Conservation (phyloP, 1,140 invertebrate species). For the Leptinotarsa texana region DNA sequence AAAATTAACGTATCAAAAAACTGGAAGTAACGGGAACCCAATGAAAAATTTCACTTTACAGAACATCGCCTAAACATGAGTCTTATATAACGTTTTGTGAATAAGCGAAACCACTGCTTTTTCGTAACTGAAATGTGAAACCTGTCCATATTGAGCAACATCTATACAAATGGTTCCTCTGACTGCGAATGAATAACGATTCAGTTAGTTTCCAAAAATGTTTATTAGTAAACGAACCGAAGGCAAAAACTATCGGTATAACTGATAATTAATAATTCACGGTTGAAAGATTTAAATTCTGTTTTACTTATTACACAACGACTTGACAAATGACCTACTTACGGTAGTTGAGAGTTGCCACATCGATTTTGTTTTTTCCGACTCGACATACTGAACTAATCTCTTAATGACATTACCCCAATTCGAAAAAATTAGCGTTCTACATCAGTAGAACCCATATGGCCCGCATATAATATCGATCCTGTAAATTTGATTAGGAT, state of each 20-base stretch:
- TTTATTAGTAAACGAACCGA: neutral
- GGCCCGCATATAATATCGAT: constrained; percentile 1
- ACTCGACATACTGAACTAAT: neutral
- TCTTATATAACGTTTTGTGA: too few relatives aligned
- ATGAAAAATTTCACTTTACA: too few relatives aligned
- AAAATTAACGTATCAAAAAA: too few relatives aligned
- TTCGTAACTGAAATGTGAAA: constrained; percentile 21
- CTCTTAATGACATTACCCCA: constrained; percentile 1
- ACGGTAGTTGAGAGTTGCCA: constrained; percentile 14
- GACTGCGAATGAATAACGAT: neutral
- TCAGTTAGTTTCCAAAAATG: neutral
- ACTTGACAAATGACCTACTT: constrained; percentile 26
- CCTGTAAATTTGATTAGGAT: neutral
- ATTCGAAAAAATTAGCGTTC: neutral
- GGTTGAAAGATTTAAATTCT: constrained; percentile 25
- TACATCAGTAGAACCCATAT: neutral
- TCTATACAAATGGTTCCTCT: neutral
- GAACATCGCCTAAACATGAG: too few relatives aligned
- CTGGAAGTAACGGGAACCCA: too few relatives aligned
- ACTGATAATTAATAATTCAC: constrained; percentile 15
- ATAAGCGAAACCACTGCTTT: neutral
- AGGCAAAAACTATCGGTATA: neutral
- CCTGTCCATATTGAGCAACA: neutral
- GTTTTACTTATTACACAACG: constrained; percentile 20
- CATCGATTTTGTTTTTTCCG: constrained; percentile 13